Evolutionary conservation across 2,888 invertebrate genomes (phyloP).

Genomic region (Tachina lurida): DNA sequence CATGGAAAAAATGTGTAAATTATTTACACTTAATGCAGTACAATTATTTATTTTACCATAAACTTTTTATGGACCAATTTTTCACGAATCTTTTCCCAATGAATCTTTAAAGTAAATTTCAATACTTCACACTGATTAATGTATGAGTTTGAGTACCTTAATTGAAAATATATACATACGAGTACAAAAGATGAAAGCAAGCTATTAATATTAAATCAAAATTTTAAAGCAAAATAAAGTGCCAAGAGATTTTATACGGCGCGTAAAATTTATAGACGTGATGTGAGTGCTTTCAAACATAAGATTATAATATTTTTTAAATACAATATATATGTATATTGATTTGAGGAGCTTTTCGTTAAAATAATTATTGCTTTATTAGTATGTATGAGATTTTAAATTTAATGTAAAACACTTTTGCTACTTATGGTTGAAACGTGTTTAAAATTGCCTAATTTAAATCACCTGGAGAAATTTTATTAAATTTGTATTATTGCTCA

Average conservation of each 20-base stretch:
- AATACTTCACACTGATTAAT: conserved; percentile 46
- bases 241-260: too few relatives aligned
- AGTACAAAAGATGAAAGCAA: conserved; percentile 32
- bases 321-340: too few relatives aligned
- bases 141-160: conserved; percentile 30
- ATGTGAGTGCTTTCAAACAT: not conserved
- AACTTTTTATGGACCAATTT: conserved; percentile 52
- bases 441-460: too few relatives aligned
- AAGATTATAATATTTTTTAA: too few relatives aligned
- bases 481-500: too few relatives aligned
- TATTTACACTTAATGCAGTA: conserved; percentile 66
- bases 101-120: conserved; percentile 46
- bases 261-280: not conserved
- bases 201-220: conserved; percentile 28
- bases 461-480: too few relatives aligned
- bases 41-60: conserved; percentile 56
- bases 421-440: too few relatives aligned
- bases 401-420: too few relatives aligned
- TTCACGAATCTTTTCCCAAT: conserved; percentile 51
- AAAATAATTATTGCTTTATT: too few relatives aligned
- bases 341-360: too few relatives aligned
- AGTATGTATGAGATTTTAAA: too few relatives aligned
- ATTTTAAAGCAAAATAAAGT: not conserved
- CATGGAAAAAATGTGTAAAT: conserved; percentile 57
- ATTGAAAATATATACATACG: conserved; percentile 28